A percentile compares a stretch with the other conserved stretches of the same genome.
Evolutionary conservation across 2,797 vertebrate species (phyloP).

Genomic region (Cuniculus paca): DNA sequence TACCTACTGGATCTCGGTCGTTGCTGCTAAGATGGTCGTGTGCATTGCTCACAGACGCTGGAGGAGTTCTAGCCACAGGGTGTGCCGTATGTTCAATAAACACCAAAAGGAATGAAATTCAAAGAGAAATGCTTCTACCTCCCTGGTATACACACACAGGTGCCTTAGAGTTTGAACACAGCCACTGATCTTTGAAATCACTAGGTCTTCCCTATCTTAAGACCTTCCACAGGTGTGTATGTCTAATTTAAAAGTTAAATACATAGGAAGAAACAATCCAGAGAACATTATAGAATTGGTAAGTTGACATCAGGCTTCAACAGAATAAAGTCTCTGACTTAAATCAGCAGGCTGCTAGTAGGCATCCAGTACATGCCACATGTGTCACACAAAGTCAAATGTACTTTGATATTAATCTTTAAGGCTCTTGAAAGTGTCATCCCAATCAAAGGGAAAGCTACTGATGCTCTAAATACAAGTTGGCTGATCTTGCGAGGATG

Average conservation of each 20-base stretch:
- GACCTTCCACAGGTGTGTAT: neutral
- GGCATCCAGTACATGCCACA: neutral
- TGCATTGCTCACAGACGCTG: neutral
- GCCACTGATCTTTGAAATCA: neutral
- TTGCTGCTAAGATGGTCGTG: neutral
- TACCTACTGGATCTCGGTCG: neutral
- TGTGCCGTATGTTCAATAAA: neutral
- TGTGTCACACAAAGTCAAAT: neutral
- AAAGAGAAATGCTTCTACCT: neutral
- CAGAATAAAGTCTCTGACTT: neutral
- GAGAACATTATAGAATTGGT: neutral
- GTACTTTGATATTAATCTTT: neutral
- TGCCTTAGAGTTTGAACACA: neutral
- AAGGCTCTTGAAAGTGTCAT: neutral
- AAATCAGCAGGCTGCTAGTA: neutral
- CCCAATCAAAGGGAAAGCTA: neutral
- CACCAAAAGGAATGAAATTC: neutral
- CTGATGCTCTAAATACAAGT: neutral
- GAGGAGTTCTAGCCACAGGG: neutral
- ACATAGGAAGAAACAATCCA: neutral
- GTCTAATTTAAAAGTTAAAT: conserved; percentile 13
- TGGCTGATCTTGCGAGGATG: neutral
- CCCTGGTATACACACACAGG: neutral
- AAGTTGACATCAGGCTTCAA: neutral
- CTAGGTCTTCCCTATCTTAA: neutral